Conservation (phyloP, 1,140 invertebrate genomes). For the Teleogryllus occipitalis region DNA sequence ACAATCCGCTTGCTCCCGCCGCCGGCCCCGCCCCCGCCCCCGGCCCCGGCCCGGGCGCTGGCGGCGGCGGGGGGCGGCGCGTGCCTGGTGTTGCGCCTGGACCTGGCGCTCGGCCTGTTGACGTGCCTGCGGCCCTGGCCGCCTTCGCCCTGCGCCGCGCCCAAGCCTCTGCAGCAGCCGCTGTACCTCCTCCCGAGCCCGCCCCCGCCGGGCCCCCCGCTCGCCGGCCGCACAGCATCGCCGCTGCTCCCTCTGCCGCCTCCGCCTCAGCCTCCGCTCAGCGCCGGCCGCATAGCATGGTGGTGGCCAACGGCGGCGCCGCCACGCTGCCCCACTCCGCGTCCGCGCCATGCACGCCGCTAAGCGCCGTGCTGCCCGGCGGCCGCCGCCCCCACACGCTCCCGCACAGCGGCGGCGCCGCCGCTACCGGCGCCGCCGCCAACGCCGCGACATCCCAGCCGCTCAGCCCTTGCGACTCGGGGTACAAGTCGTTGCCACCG, state of each 20-base stretch:
- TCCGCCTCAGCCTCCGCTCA: conserved; percentile 30
- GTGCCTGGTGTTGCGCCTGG: conserved; percentile 5
- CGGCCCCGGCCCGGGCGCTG: not conserved
- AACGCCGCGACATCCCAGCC: conserved; percentile 27
- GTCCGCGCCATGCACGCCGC: conserved; percentile 35
- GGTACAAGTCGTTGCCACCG: conserved; percentile 44
- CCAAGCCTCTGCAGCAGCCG: conserved; percentile 35
- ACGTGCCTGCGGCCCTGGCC: not conserved
- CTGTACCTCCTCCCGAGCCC: conserved; percentile 30
- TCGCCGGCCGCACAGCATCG: conserved; percentile 26
- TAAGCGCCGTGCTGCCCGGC: conserved; percentile 29
- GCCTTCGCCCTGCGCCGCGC: conserved; percentile 25
- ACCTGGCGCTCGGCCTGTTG: not conserved
- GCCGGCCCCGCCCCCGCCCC: not conserved
- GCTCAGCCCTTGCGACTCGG: conserved; percentile 43
- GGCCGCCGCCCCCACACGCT: conserved; percentile 35
- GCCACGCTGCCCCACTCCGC: conserved; percentile 35
- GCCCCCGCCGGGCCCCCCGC: conserved; percentile 29
- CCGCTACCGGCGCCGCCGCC: conserved; percentile 26
- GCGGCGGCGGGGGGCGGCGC: conserved; percentile 14
- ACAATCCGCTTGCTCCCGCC: not conserved
- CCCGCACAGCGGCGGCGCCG: conserved; percentile 35
- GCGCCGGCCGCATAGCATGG: conserved; percentile 27
- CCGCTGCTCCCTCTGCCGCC: conserved; percentile 12
- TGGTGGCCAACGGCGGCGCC: conserved; percentile 32